These are phyloP conservation scores for Drosophila sucinea DNA, from an alignment of 1,140 invertebrate genomes.

Conservation along the genomic window DNA sequence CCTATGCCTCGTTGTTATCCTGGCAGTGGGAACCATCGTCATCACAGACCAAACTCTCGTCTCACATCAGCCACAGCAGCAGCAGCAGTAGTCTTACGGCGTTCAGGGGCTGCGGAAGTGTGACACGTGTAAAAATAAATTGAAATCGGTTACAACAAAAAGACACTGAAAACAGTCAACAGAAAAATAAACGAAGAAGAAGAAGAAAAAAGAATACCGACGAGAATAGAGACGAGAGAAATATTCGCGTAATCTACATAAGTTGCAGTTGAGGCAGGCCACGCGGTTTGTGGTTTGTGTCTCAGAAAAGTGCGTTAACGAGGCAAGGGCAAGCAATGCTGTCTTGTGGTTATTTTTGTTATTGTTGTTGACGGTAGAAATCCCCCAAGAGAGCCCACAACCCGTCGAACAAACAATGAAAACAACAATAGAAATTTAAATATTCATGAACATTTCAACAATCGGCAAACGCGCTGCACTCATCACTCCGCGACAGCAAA, in stretches of 20 bases:
- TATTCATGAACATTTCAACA: constrained; percentile 71
- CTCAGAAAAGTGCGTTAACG: constrained; percentile 38
- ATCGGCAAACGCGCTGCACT: constrained; percentile 49
- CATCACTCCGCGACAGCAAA: not conserved
- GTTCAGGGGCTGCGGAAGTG: constrained; percentile 65
- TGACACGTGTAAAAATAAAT: constrained; percentile 43
- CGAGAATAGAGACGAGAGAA: constrained; percentile 9
- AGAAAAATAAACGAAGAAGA: constrained; percentile 12
- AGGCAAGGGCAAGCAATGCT: constrained; percentile 18
- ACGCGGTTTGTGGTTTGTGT: constrained; percentile 3
- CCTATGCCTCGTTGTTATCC: constrained; percentile 10
- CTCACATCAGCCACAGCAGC: constrained; percentile 21
- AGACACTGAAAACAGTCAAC: constrained; percentile 16
- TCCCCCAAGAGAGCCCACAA: constrained; percentile 12
- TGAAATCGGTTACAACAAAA: constrained; percentile 18
- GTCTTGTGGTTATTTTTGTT: not conserved
- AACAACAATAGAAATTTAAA: constrained; percentile 71
- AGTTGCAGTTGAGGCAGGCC: constrained; percentile 22
- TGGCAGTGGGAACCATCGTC: constrained; percentile 53
- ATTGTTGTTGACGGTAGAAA: constrained; percentile 12
- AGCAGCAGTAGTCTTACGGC: constrained; percentile 56
- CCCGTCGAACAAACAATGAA: constrained; percentile 20
- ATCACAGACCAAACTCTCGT: constrained; percentile 36
- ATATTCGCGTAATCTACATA: constrained; percentile 12
- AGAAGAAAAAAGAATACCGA: not conserved